phyloP scores from a whole-genome alignment of 2,797 vertebrate genomes.

The Helicolenus hilgendorfi region DNA sequence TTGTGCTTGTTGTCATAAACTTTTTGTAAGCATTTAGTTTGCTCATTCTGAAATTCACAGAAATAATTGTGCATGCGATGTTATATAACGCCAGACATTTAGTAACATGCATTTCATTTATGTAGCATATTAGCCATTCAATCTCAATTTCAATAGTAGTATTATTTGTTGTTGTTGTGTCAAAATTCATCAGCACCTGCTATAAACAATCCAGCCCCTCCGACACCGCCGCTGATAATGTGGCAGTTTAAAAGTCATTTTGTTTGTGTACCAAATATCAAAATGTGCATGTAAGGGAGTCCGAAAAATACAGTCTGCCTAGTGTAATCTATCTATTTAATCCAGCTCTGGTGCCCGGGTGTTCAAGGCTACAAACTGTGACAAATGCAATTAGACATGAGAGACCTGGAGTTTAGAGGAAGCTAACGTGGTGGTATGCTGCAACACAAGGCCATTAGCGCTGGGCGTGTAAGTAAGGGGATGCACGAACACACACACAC shows the following conservation, averaged over 20 bases:
- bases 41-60: neutral
- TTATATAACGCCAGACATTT: neutral
- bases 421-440: slow-evolving; percentile 3
- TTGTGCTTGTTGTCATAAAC: neutral
- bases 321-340: neutral
- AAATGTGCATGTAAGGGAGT: neutral
- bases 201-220: neutral
- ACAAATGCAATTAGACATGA: slow-evolving; percentile 74
- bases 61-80: neutral
- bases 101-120: neutral
- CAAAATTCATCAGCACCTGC: neutral
- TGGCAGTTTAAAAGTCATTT: neutral
- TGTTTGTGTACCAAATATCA: neutral
- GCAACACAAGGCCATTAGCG: slow-evolving; percentile 52
- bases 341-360: slow-evolving; percentile 23
- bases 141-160: neutral
- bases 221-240: neutral
- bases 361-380: slow-evolving; percentile 67
- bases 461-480: slow-evolving; percentile 8
- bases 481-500: neutral
- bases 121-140: neutral
- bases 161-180: neutral
- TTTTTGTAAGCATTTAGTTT: neutral
- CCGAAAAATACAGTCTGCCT: neutral
- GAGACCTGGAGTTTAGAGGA: slow-evolving; percentile 55